These are phyloP conservation scores for Tridacna gigas DNA, from an alignment of 2,888 invertebrate genomes.

Conservation along the genomic window DNA sequence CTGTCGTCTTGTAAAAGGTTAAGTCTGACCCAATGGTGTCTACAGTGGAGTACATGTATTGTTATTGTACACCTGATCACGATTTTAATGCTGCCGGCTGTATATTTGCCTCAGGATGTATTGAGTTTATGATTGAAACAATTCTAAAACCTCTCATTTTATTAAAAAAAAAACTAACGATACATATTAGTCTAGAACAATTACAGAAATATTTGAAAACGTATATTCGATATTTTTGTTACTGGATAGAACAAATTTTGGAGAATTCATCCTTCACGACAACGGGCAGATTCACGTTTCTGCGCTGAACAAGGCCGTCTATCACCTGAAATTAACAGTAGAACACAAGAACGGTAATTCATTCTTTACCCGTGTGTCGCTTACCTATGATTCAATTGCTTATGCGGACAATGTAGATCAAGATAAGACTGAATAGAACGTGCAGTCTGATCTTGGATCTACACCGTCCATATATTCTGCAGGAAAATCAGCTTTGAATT, in stretches of 20 bases:
- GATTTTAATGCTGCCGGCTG: no score
- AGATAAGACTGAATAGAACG: neutral
- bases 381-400: neutral
- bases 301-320: conserved; percentile 50
- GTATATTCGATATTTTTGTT: neutral
- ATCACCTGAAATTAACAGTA: conserved; percentile 40
- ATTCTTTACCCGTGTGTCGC: neutral
- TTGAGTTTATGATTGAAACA: no score
- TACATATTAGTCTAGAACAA: no score
- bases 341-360: neutral
- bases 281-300: conserved; percentile 39
- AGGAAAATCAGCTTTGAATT: no score
- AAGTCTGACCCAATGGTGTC: no score
- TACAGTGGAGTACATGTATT: no score
- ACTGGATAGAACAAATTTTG: conserved; percentile 56
- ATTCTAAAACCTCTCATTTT: no score
- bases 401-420: neutral
- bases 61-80: no score
- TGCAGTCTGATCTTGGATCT: neutral
- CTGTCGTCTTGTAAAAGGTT: no score
- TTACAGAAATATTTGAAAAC: neutral
- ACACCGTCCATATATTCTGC: neutral
- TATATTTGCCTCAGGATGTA: no score
- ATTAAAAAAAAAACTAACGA: no score
- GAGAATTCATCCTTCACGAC: conserved; percentile 49